Percentiles rank a stretch among this genome's conserved stretches.
Evolutionary conservation across 2,888 invertebrate species (phyloP).

Genomic region (Latheticus oryzae): DNA sequence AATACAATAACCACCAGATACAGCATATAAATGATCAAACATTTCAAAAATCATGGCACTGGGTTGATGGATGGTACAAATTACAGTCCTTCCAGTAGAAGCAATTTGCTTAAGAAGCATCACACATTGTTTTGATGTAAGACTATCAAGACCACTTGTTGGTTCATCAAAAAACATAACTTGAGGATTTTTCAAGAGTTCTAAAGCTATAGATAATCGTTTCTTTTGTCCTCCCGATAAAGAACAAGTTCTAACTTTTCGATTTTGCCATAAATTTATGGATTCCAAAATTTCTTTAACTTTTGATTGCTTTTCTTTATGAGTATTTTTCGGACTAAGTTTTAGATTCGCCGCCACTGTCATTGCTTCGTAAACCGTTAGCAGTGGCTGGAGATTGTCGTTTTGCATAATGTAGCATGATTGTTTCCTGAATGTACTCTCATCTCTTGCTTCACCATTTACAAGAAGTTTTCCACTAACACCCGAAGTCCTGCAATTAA

Average conservation of each 20-base stretch:
- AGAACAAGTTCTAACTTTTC: conserved; percentile 75
- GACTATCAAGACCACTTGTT: conserved; percentile 84
- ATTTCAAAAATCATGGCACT: conserved; percentile 86
- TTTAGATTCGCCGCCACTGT: conserved; percentile 88
- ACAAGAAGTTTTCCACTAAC: conserved; percentile 77
- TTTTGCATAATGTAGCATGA: conserved; percentile 94
- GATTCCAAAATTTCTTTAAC: conserved; percentile 84
- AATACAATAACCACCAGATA: conserved; percentile 83
- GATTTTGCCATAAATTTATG: conserved; percentile 76
- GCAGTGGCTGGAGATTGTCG: conserved; percentile 81
- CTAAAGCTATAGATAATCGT: conserved; percentile 88
- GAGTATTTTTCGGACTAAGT: conserved; percentile 74
- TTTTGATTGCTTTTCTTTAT: conserved; percentile 73
- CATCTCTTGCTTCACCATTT: conserved; percentile 77
- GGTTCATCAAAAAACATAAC: conserved; percentile 96
- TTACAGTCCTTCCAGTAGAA: conserved; percentile 84
- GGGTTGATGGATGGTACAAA: conserved; percentile 93
- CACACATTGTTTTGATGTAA: conserved; percentile 86
- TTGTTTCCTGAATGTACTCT: conserved; percentile 77
- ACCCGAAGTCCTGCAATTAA: conserved; percentile 64
- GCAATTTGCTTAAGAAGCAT: conserved; percentile 84
- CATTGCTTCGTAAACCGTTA: conserved; percentile 89
- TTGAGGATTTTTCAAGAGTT: conserved; percentile 91
- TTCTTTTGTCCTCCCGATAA: conserved; percentile 93
- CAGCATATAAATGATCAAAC: conserved; percentile 89